These are phyloP conservation scores for Podarcis raffonei DNA, from an alignment of 2,113 vertebrate species.

Conservation along the genomic window DNA sequence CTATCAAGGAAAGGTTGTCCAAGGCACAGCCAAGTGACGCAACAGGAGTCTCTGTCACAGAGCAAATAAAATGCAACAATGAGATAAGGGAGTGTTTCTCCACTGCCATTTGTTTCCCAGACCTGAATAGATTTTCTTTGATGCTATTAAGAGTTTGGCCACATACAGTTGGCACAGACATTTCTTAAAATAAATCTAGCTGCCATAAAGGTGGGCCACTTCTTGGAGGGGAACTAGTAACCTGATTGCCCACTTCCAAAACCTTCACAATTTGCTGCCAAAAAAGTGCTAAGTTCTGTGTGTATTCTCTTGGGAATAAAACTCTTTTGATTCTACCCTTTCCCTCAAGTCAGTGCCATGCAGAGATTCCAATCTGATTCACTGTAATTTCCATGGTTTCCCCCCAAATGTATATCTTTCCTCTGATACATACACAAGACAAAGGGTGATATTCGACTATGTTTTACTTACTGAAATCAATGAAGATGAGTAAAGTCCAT, in stretches of 20 bases:
- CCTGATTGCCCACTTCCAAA: too few relatives aligned
- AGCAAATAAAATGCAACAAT: slow-evolving; percentile 3
- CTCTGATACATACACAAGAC: too few relatives aligned
- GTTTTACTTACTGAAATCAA: too few relatives aligned
- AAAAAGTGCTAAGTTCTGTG: too few relatives aligned
- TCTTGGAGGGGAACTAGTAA: not conserved
- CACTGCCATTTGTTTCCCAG: not conserved
- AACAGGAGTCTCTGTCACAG: not conserved
- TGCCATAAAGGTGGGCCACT: too few relatives aligned
- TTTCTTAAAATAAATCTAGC: not conserved
- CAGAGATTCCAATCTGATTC: not conserved
- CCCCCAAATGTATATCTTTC: not conserved
- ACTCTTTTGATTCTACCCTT: not conserved
- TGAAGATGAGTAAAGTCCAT: too few relatives aligned
- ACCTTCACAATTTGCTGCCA: too few relatives aligned
- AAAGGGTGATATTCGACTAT: too few relatives aligned
- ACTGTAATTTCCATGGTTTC: not conserved
- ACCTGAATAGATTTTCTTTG: not conserved
- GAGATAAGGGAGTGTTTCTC: not conserved
- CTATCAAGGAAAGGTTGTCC: not conserved
- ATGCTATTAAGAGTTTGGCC: not conserved
- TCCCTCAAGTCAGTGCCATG: not conserved
- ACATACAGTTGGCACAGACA: not conserved
- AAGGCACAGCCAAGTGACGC: not conserved
- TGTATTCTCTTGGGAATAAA: not conserved